Evolutionary conservation across 2,888 invertebrate genomes (phyloP).

Genomic region (Heteropelma amictum): DNA sequence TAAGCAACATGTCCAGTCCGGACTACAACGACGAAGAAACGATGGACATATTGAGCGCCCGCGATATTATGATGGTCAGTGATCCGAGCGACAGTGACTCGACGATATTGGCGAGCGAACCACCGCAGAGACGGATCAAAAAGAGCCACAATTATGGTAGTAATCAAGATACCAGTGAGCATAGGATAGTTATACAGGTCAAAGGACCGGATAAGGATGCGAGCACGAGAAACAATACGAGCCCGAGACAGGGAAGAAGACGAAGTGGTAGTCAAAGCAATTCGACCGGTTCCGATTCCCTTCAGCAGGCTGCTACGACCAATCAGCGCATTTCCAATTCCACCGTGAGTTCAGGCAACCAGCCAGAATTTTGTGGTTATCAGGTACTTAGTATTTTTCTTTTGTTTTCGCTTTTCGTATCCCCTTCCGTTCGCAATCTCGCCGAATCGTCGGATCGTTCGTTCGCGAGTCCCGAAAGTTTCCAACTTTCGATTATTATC

Average conservation of each 20-base stretch:
- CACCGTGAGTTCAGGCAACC: constrained; percentile 60
- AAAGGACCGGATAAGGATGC: constrained; percentile 80
- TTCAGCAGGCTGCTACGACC: constrained; percentile 2
- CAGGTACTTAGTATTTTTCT: constrained; percentile 53
- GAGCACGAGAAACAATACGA: constrained; percentile 64
- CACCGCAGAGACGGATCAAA: constrained; percentile 80
- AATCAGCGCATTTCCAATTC: constrained; percentile 48
- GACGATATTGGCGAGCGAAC: constrained; percentile 90
- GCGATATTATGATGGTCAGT: constrained; percentile 92
- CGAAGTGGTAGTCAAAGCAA: constrained; percentile 56
- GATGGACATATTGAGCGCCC: constrained; percentile 87
- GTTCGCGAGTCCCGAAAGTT: neutral
- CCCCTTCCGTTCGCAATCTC: neutral
- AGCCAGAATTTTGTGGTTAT: constrained; percentile 57
- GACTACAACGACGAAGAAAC: constrained; percentile 93
- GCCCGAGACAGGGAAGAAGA: constrained; percentile 70
- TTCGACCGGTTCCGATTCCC: constrained; percentile 33
- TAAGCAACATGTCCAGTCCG: constrained; percentile 93
- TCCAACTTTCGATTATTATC: no score
- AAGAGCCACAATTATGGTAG: constrained; percentile 55
- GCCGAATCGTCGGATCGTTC: neutral
- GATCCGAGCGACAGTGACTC: constrained; percentile 95
- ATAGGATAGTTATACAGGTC: constrained; percentile 92
- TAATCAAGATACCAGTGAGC: constrained; percentile 80
- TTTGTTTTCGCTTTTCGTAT: constrained; percentile 7